Conservation (phyloP, 2,888 invertebrate species). For the Polia nebulosa region DNA sequence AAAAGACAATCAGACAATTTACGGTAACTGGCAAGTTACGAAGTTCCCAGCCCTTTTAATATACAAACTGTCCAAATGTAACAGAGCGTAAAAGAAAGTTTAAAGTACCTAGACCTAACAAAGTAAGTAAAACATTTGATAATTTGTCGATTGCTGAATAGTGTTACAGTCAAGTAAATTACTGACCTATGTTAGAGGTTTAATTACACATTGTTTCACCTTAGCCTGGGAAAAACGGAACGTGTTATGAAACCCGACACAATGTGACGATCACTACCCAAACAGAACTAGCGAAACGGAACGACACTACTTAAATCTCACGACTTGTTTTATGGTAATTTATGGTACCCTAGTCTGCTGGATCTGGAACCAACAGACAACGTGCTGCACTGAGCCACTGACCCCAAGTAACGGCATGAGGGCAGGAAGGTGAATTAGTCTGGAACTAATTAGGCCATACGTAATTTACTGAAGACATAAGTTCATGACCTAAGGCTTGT, state of each 20-base stretch:
- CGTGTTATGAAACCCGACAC: conserved; percentile 51
- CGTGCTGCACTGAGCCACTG: not conserved
- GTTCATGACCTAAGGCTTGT: not conserved
- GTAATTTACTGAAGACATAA: conserved; percentile 5
- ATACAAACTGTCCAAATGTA: too few species aligned
- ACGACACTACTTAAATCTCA: not conserved
- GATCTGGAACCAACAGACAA: not conserved
- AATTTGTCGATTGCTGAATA: conserved; percentile 30
- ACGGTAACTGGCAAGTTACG: too few species aligned
- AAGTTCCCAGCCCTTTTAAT: too few species aligned
- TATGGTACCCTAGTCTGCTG: not conserved
- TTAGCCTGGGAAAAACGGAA: conserved; percentile 35
- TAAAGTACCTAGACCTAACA: too few species aligned
- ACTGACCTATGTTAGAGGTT: conserved; percentile 47
- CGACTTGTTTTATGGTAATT: not conserved
- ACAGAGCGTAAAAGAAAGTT: conserved; percentile 20
- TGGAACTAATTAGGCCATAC: not conserved
- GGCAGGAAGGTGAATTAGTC: not conserved
- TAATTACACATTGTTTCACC: conserved; percentile 43
- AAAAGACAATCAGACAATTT: too few species aligned
- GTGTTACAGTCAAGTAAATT: conserved; percentile 21
- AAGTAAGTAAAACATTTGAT: conserved; percentile 21
- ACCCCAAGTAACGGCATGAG: not conserved
- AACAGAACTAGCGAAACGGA: conserved; percentile 27
- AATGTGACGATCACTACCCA: conserved; percentile 24